These are phyloP conservation scores for Arrhamphus sclerolepis DNA, from an alignment of 2,797 vertebrate species.

Conservation along the genomic window DNA sequence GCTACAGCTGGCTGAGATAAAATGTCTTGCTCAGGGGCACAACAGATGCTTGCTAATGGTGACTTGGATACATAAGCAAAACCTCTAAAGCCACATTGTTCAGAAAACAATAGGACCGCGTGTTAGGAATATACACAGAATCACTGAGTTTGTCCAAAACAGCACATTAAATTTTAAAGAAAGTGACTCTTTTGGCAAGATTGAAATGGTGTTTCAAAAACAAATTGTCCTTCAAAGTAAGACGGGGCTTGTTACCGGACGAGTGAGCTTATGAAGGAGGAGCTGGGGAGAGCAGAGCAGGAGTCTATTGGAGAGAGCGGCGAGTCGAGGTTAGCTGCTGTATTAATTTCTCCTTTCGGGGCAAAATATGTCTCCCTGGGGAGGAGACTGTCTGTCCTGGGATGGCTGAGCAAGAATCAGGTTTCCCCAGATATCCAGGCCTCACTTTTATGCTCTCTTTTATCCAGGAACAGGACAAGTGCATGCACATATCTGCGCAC, in stretches of 20 bases:
- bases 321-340: constrained; percentile 61
- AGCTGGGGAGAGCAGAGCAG: constrained; percentile 15
- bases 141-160: background rate
- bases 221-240: constrained; percentile 33
- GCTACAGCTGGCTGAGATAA: constrained; percentile 32
- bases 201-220: background rate
- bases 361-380: constrained; percentile 74
- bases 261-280: constrained; percentile 14
- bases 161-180: constrained; percentile 1
- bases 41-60: constrained; percentile 6
- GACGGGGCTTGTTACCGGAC: constrained; percentile 5
- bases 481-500: constrained; percentile 4
- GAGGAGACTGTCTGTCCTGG: constrained; percentile 75
- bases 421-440: constrained; percentile 66
- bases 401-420: constrained; percentile 65
- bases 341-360: constrained; percentile 84
- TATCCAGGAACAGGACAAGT: constrained; percentile 27
- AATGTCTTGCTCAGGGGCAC: constrained; percentile 55
- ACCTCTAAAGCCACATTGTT: background rate
- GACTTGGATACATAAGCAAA: background rate
- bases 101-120: background rate
- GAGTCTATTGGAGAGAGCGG: constrained; percentile 28
- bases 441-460: constrained; percentile 45
- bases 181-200: background rate
- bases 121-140: background rate